Evolutionary conservation across 2,113 vertebrate genomes (phyloP), one percentile per base, ranked within the genome.

Genomic region (Oncorhynchus nerka): DNA sequence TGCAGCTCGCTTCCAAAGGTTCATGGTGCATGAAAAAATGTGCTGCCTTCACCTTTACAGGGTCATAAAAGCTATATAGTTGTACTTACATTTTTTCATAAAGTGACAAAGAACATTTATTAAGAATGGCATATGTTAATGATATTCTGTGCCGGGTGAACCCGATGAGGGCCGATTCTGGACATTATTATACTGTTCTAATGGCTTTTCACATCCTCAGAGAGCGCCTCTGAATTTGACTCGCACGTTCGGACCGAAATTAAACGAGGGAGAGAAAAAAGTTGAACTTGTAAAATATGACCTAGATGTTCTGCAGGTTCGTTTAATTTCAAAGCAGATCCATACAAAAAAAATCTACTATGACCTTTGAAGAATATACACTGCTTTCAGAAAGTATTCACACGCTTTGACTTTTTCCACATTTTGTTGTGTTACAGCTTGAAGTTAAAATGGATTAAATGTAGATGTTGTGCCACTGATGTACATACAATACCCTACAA

Each of bases 11-110:
- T 93, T 88, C 93, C 51, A 93, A 95, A 96, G 96, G 95, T 97
- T 98, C 95, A 97, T 91, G 91, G 91, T 92, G 94, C 92, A 94
- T 94, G 93, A 93, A 95, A 93, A 94, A 94, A 95, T 96, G 92
- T 91, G 91, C 94, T 94, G 90, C 95, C 95, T 94, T 94, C 95
- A 93, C 94, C 95, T 97, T 97, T 96, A 96, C 94, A 93, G 93
- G 93, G 91, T 94, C 95, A 94, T 98, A 97, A 98, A 88, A 96
- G 95, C 93, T 92, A 93, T 90, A 90, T 87, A 94, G 95, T 95
- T 94, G 95, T 95, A 94, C 94, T 95, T 96, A 94, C 0, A 95
- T 95, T 95, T 94, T 81, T 95, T 95, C 94, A 97, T 95, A 96
- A 95, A 95, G 94, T 95, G 93, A 93, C 94, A 93, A 90, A 90